A percentile compares a stretch with the other conserved stretches of the same genome.
phyloP scores from a whole-genome alignment of 2,113 vertebrate genomes.

The Ovibos moschatus region DNA sequence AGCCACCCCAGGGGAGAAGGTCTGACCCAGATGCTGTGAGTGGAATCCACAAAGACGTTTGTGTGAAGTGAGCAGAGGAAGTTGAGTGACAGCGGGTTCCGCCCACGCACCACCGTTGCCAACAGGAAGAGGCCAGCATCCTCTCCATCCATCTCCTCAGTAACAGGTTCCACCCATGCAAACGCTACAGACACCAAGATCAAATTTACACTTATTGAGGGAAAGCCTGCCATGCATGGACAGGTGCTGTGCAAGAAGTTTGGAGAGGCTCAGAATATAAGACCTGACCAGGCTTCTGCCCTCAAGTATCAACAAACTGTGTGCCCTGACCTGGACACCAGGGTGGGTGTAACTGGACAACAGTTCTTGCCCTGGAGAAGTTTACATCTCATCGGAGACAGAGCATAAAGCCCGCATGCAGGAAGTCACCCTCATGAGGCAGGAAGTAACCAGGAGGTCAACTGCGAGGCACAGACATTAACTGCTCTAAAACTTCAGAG shows the following conservation, averaged over 20 bases:
- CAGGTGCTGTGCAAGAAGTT: background rate
- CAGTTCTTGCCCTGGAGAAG: background rate
- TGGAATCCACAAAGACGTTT: background rate
- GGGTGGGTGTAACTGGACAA: background rate
- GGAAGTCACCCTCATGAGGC: background rate
- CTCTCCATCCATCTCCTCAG: background rate
- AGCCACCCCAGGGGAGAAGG: background rate
- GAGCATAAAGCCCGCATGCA: background rate
- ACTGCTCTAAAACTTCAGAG: background rate
- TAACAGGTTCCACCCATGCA: background rate
- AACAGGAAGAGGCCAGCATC: background rate
- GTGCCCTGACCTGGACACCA: background rate
- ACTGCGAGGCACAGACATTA: background rate
- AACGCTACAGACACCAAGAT: background rate
- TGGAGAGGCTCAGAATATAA: background rate
- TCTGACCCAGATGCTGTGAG: accelerated
- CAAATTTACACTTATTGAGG: background rate
- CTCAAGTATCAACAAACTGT: no score
- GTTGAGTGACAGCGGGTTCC: background rate
- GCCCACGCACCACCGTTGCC: background rate
- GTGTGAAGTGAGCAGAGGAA: background rate
- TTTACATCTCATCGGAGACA: background rate
- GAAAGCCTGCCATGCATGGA: background rate
- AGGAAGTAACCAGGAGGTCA: background rate
- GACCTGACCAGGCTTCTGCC: background rate